A percentile compares a stretch with the other conserved stretches of the same genome.
phyloP scores from a whole-genome alignment of 2,888 invertebrate species.

The Dorcus parallelipipedus region DNA sequence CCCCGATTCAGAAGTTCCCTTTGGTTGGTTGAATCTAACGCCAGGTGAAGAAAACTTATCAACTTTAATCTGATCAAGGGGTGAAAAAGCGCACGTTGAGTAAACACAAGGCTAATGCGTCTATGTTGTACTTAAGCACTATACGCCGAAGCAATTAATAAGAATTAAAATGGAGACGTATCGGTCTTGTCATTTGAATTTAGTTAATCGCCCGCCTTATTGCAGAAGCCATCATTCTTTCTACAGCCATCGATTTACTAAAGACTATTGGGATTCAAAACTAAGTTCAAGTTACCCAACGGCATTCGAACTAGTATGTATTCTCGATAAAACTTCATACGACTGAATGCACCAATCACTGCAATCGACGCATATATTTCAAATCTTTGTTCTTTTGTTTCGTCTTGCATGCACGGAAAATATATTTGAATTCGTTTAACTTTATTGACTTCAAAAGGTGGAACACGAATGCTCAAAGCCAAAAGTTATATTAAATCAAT shows the following conservation, averaged over 20 bases:
- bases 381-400: constrained; percentile 19
- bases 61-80: constrained; percentile 35
- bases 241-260: too few relatives aligned
- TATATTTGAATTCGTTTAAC: constrained; percentile 19
- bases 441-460: constrained; percentile 16
- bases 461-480: constrained; percentile 6
- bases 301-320: constrained; percentile 23
- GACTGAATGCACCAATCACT: constrained; percentile 25
- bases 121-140: too few relatives aligned
- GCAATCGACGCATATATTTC: constrained; percentile 27
- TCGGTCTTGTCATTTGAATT: background rate
- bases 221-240: too few relatives aligned
- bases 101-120: constrained; percentile 30
- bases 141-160: constrained; percentile 25
- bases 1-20: constrained; percentile 32
- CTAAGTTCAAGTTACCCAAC: constrained; percentile 21
- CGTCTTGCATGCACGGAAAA: constrained; percentile 1
- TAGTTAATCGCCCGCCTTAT: too few relatives aligned
- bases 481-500: constrained; percentile 2
- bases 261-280: background rate
- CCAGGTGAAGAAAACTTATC: constrained; percentile 34
- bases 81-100: constrained; percentile 27
- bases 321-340: constrained; percentile 26
- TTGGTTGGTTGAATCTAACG: constrained; percentile 23
- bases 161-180: constrained; percentile 24